Evolutionary conservation across 2,888 invertebrate species (phyloP).

Genomic region (Altica lythri): DNA sequence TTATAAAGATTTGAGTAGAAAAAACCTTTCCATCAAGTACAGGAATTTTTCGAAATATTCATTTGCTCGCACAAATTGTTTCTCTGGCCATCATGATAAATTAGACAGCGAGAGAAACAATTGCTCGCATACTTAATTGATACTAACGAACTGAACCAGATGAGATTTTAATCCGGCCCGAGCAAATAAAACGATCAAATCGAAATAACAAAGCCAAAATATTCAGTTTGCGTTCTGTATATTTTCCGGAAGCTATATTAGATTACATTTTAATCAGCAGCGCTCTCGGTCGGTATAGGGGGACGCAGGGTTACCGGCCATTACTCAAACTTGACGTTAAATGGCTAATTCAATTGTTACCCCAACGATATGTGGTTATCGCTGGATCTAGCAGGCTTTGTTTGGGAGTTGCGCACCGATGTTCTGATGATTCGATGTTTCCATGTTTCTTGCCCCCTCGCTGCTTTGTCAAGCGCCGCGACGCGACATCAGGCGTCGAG

Average conservation of each 20-base stretch:
- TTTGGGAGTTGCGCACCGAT: conserved; percentile 37
- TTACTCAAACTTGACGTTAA: conserved; percentile 60
- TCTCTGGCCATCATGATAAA: conserved; percentile 6
- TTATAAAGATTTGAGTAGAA: background rate
- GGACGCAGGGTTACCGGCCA: conserved; percentile 55
- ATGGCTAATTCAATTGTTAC: conserved; percentile 59
- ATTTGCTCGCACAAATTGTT: too few relatives aligned
- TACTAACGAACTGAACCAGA: conserved; percentile 45
- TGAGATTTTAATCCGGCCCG: conserved; percentile 50
- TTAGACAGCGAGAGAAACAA: conserved; percentile 10
- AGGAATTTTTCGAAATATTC: background rate
- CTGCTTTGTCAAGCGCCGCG: conserved; percentile 30
- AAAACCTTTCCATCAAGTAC: background rate
- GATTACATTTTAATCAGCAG: conserved; percentile 61
- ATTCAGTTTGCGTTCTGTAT: conserved; percentile 51
- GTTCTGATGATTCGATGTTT: conserved; percentile 32
- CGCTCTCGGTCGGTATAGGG: conserved; percentile 45
- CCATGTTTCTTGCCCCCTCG: conserved; percentile 11
- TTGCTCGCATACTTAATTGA: conserved; percentile 36
- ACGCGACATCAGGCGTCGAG: too few relatives aligned
- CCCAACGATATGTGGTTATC: conserved; percentile 57
- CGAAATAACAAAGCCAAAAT: conserved; percentile 50
- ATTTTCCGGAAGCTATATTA: conserved; percentile 58
- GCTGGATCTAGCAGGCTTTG: conserved; percentile 50
- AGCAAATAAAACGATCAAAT: conserved; percentile 49